These are phyloP conservation scores for Alexandromys fortis DNA, from an alignment of 2,113 vertebrate species.

Conservation along the genomic window DNA sequence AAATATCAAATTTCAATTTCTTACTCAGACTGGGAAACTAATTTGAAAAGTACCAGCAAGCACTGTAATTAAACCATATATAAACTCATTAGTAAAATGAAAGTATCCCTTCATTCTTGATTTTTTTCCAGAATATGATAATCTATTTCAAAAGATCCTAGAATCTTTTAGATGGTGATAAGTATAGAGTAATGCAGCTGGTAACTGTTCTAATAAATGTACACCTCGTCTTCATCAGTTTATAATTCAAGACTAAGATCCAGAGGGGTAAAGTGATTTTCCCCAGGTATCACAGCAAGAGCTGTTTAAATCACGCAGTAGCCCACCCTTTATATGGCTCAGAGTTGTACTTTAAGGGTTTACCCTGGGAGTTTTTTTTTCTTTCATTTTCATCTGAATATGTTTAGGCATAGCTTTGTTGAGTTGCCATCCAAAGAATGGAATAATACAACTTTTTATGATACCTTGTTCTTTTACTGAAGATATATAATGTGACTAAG, in stretches of 20 bases:
- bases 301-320: background rate
- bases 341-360: background rate
- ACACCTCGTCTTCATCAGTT: background rate
- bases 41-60: background rate
- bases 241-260: background rate
- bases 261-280: background rate
- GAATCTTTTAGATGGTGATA: background rate
- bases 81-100: conserved; percentile 18
- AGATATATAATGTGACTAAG: background rate
- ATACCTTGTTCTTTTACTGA: background rate
- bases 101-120: background rate
- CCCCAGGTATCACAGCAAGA: background rate
- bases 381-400: background rate
- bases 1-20: background rate
- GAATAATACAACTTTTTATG: background rate
- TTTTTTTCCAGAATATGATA: background rate
- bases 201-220: background rate
- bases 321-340: background rate
- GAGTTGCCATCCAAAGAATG: background rate
- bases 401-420: background rate
- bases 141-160: background rate
- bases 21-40: background rate
- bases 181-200: background rate
- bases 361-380: background rate
- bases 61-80: background rate